Base-by-base conservation (phyloP, 2,113 vertebrate species). In the Tragelaphus strepsiceros region DNA sequence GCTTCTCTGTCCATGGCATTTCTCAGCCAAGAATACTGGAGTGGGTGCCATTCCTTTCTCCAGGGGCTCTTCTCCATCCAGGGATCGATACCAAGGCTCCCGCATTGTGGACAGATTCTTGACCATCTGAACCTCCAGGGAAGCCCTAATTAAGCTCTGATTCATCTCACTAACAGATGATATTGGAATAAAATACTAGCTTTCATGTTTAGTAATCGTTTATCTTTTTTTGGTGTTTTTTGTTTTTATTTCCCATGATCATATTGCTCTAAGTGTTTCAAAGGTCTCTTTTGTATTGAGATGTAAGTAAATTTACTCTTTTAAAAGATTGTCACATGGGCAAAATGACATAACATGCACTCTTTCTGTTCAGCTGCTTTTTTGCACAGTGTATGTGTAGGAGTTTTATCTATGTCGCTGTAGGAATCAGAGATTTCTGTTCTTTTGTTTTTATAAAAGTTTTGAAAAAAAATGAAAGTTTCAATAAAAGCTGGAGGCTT, bases 301-400 rank as follows among this genome's bases (percentile, higher is more conserved):
- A 12, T 39, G 35, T 74, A 13, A 39, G 19, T 24, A 39, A 19
- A 39, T 39, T 74, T 22, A 24, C 35, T 24, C 67, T 9, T 71
- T 35, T 67, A 67, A n/a, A 67, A 62, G 61, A n/a, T 3, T 22
- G 17, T 22, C 71, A 22, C 35, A 13, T 12, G 24, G 35, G 5
- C 0, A 2, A 39, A 74, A 12, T 74, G 21, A 13, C 1, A 7
- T 3, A 6, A 14, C 21, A 6, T 0, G 35, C 35, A 39, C 71
- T 12, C 19, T 39, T 12, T 24, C 71, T 74, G 22, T 26, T 26
- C 39, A 26, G 22, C 22, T 43, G 22, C 22, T 8, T 7, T 2
- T 26, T 7, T 1, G 71, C 22, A 14, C 22, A 77, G 71, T 24
- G 12, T 26, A 39, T 14, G 71, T 24, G 67, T 43, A 24, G 67